phyloP scores from a whole-genome alignment of 1,140 invertebrate genomes.

The Meloidogyne hapla region DNA sequence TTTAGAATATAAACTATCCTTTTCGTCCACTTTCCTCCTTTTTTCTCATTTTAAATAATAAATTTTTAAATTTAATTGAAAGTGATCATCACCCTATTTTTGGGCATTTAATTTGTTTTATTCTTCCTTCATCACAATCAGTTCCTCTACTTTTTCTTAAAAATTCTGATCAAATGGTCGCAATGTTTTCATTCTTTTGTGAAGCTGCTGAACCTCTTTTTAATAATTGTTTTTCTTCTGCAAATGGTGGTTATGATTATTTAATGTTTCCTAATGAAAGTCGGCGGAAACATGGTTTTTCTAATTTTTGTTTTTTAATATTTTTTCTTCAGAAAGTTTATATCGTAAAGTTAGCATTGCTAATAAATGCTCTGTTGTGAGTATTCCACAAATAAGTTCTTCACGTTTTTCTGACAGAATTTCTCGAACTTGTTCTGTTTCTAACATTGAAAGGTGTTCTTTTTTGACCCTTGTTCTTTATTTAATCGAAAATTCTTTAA shows the following conservation, averaged over 20 bases:
- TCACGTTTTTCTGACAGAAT: neutral
- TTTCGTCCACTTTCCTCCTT: neutral
- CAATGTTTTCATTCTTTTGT: constrained; percentile 41
- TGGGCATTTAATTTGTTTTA: neutral
- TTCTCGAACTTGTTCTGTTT: constrained; percentile 4
- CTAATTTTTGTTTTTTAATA: neutral
- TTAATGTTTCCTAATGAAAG: constrained; percentile 21
- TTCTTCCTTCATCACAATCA: neutral
- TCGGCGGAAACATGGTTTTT: neutral
- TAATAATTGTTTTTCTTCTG: constrained; percentile 28
- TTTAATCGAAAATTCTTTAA: neutral
- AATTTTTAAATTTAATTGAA: constrained; percentile 1
- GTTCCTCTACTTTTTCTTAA: neutral
- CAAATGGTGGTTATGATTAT: constrained; percentile 33
- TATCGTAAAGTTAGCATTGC: constrained; percentile 3
- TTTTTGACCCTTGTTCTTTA: neutral
- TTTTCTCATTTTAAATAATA: neutral
- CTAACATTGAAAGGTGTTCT: neutral
- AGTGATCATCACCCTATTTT: neutral
- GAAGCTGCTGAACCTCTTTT: constrained; percentile 33
- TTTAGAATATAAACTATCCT: neutral
- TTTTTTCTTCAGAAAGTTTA: neutral
- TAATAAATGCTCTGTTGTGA: neutral
- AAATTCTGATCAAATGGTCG: constrained; percentile 27
- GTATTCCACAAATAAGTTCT: constrained; percentile 5